Conservation (phyloP, 37 sponge, comb jelly and placozoan genomes). For the Chondrosia reniformis region DNA sequence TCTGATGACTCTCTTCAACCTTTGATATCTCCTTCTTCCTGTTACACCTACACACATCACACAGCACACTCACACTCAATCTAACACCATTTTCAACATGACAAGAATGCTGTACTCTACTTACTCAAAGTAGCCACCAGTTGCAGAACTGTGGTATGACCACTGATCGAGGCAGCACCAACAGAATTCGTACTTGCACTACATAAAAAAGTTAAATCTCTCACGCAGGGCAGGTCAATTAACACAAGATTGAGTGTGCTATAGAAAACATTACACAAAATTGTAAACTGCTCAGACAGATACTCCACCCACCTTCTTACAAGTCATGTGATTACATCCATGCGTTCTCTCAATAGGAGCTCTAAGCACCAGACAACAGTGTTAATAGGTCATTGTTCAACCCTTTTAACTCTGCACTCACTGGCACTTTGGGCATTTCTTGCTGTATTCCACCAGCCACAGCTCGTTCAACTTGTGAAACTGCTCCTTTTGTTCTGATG, state of each 20-base stretch:
- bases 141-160: conserved; percentile 74
- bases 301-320: conserved; percentile 59
- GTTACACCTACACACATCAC: conserved; percentile 41
- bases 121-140: conserved; percentile 88
- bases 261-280: too few species aligned
- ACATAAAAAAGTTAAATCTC: neutral
- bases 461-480: conserved; percentile 44
- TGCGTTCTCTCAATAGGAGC: conserved; percentile 89
- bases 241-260: neutral
- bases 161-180: conserved; percentile 90
- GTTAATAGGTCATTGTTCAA: neutral
- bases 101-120: too few species aligned
- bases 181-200: conserved; percentile 91
- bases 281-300: too few species aligned
- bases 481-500: neutral
- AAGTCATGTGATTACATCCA: conserved; percentile 95
- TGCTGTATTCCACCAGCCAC: conserved; percentile 77
- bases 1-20: conserved; percentile 55
- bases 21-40: conserved; percentile 36
- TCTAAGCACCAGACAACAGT: conserved; percentile 20
- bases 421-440: conserved; percentile 91
- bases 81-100: neutral
- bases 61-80: neutral
- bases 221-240: neutral
- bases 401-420: conserved; percentile 27